Conservation (phyloP, 2,888 invertebrate genomes). For the Drosophila quasianomalipes region DNA sequence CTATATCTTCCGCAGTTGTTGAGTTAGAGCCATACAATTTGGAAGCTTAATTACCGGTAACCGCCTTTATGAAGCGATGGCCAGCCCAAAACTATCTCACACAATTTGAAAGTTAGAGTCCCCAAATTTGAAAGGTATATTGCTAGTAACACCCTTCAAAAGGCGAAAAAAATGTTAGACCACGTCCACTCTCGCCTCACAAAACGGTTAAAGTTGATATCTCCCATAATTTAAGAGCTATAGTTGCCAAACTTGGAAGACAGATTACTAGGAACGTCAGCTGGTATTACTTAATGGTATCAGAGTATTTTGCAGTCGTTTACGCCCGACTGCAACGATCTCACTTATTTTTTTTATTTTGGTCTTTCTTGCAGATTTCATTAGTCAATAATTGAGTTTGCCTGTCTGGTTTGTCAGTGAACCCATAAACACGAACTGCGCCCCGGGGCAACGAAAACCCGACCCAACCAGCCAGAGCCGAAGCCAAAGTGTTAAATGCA, state of each 20-base stretch:
- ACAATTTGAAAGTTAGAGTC: not conserved
- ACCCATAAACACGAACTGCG: conserved; percentile 66
- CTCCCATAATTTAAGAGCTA: not conserved
- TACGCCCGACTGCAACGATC: not conserved
- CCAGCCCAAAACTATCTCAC: not conserved
- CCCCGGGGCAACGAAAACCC: conserved; percentile 57
- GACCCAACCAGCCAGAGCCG: conserved; percentile 22
- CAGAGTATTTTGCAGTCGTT: not conserved
- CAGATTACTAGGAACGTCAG: not conserved
- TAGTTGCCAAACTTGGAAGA: not conserved
- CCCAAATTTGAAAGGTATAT: not conserved
- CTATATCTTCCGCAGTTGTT: not conserved
- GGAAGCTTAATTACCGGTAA: not conserved
- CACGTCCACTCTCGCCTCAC: not conserved
- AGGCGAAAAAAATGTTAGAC: not conserved
- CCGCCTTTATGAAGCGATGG: too few species aligned
- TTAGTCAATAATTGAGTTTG: conserved; percentile 81
- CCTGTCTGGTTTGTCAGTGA: conserved; percentile 77
- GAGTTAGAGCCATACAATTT: not conserved
- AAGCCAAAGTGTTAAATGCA: conserved; percentile 38
- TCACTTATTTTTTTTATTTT: conserved; percentile 5
- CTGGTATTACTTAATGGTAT: not conserved
- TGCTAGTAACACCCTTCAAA: not conserved
- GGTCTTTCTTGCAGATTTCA: conserved; percentile 69
- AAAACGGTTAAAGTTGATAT: not conserved